A percentile compares a stretch with the other conserved stretches of the same genome.
Conservation (phyloP, 2,888 invertebrate genomes). For the Hetaerina titia region DNA sequence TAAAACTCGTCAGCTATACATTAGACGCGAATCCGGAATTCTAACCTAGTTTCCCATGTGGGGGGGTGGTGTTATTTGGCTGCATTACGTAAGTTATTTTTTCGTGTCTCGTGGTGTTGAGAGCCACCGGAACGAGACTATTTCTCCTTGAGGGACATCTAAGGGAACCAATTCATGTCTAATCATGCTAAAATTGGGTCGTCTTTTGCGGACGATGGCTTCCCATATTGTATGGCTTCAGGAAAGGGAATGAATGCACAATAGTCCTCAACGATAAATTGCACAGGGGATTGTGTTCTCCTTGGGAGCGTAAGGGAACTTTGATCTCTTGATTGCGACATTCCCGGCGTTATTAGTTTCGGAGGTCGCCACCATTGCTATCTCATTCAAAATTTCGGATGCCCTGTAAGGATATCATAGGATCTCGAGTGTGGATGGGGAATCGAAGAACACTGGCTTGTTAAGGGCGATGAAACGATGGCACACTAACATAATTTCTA, state of each 20-base stretch:
- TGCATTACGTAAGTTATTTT: background rate
- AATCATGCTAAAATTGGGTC: background rate
- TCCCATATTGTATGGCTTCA: background rate
- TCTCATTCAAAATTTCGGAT: slow-evolving; percentile 7
- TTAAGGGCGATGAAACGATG: no score
- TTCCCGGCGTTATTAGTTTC: background rate
- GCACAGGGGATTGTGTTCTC: background rate
- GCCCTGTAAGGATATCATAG: background rate
- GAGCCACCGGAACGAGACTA: background rate
- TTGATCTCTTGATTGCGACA: background rate
- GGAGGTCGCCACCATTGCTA: background rate
- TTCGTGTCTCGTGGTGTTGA: background rate
- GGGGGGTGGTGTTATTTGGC: background rate
- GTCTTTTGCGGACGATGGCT: background rate
- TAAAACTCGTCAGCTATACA: background rate
- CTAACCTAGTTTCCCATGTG: background rate
- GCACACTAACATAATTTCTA: no score
- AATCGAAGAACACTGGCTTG: no score
- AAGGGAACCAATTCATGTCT: background rate
- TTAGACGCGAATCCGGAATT: background rate
- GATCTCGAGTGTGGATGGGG: background rate
- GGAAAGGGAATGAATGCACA: background rate
- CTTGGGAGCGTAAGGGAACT: background rate
- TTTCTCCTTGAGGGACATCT: background rate
- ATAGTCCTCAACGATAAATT: background rate